Evolutionary conservation across 2,113 vertebrate species (phyloP).

Genomic region (Podiceps cristatus): DNA sequence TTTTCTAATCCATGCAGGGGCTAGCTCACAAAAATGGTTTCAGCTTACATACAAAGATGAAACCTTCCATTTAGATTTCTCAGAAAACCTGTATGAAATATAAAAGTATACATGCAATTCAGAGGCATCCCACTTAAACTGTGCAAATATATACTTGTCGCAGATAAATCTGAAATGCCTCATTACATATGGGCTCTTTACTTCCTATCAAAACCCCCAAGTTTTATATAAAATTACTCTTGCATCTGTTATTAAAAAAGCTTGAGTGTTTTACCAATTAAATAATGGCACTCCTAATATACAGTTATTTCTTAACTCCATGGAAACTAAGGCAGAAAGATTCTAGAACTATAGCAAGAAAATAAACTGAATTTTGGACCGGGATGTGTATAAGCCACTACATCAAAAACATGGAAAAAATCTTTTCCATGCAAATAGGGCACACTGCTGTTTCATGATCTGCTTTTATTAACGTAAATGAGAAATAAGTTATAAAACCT

Average conservation of each 20-base stretch:
- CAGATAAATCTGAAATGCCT: not conserved
- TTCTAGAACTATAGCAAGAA: not conserved
- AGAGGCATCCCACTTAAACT: not conserved
- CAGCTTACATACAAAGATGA: conserved; percentile 8
- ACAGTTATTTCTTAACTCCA: not conserved
- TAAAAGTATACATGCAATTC: not conserved
- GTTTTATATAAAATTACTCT: not conserved
- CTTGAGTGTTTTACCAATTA: not conserved
- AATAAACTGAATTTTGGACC: not conserved
- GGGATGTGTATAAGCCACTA: not conserved
- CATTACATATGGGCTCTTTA: not conserved
- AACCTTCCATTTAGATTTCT: not conserved
- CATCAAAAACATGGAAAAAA: not conserved
- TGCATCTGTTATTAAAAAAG: not conserved
- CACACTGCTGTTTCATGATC: not conserved
- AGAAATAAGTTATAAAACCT: not conserved
- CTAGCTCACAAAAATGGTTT: conserved; percentile 10
- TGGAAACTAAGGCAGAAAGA: not conserved
- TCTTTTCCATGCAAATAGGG: not conserved
- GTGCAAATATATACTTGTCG: not conserved
- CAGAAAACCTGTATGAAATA: conserved; percentile 13
- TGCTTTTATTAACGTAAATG: not conserved
- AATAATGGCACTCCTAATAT: not conserved
- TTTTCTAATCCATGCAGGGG: not conserved
- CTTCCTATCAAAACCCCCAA: not conserved